Conservation (phyloP, 2,888 invertebrate genomes). For the Cynaeus angustus region DNA sequence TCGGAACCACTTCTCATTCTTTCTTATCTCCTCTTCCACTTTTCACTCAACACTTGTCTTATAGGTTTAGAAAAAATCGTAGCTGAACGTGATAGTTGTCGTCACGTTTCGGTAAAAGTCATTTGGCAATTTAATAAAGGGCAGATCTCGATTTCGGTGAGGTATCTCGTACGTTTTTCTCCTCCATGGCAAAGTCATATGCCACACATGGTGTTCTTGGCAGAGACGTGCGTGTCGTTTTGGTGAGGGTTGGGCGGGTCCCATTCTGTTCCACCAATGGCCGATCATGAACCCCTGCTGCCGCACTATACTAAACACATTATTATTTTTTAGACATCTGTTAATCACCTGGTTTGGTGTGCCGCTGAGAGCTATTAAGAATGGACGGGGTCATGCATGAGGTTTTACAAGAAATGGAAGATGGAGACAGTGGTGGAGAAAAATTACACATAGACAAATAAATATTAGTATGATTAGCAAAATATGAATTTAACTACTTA, state of each 20-base stretch:
- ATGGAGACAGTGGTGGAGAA: no score
- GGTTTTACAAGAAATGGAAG: neutral
- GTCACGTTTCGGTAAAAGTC: conserved; percentile 57
- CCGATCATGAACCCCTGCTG: conserved; percentile 52
- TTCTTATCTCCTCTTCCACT: conserved; percentile 8
- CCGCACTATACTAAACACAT: conserved; percentile 54
- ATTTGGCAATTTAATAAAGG: conserved; percentile 58
- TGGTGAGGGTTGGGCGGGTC: conserved; percentile 53
- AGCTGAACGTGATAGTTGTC: conserved; percentile 50
- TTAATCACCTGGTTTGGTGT: conserved; percentile 66
- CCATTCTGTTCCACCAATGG: conserved; percentile 54
- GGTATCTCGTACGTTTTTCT: conserved; percentile 55
- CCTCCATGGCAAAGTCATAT: conserved; percentile 61
- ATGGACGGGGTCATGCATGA: conserved; percentile 57
- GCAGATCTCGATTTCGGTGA: conserved; percentile 52
- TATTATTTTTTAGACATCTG: conserved; percentile 67
- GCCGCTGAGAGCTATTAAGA: conserved; percentile 64
- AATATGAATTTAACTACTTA: no score
- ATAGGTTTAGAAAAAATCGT: conserved; percentile 4
- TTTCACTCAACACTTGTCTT: neutral
- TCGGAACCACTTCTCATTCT: neutral
- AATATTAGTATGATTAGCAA: no score
- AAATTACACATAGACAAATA: no score
- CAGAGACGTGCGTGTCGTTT: conserved; percentile 51
- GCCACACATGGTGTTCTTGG: conserved; percentile 64